phyloP scores from a whole-genome alignment of 23 tunicate genomes.

The Ascidia mentula region DNA sequence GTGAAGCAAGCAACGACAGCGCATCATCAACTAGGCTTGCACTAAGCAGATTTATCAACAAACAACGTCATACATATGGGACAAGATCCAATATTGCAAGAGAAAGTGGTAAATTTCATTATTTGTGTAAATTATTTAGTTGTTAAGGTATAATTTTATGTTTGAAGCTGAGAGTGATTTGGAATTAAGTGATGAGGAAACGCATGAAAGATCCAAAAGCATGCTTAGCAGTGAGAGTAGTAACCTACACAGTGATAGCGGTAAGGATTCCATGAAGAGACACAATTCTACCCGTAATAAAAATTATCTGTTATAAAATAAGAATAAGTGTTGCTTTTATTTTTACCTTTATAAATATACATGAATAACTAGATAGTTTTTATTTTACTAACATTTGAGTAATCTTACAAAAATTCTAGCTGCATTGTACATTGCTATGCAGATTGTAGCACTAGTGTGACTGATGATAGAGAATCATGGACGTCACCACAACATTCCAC shows the following conservation, averaged over 20 bases:
- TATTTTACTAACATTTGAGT: no score
- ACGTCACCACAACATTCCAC: no score
- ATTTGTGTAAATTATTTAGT: neutral
- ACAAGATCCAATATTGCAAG: neutral
- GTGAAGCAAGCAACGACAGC: neutral
- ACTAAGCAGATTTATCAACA: neutral
- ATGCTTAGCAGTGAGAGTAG: neutral
- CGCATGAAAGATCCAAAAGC: neutral
- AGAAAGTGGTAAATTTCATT: neutral
- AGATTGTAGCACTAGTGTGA: no score
- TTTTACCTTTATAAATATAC: no score
- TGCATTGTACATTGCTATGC: no score
- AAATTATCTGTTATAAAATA: no score
- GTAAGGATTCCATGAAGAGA: neutral
- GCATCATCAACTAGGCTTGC: neutral
- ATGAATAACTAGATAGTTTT: no score
- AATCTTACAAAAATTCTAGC: no score
- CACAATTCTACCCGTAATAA: no score
- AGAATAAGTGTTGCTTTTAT: no score
- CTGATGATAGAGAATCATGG: no score
- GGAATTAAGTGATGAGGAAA: neutral
- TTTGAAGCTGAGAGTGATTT: neutral
- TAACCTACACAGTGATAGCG: slow-evolving; percentile 8
- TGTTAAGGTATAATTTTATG: neutral
- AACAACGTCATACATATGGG: neutral